Evolutionary conservation across 1,140 invertebrate species (phyloP), one percentile per base, ranked within the genome.

Genomic region (Drosophila suzukii): DNA sequence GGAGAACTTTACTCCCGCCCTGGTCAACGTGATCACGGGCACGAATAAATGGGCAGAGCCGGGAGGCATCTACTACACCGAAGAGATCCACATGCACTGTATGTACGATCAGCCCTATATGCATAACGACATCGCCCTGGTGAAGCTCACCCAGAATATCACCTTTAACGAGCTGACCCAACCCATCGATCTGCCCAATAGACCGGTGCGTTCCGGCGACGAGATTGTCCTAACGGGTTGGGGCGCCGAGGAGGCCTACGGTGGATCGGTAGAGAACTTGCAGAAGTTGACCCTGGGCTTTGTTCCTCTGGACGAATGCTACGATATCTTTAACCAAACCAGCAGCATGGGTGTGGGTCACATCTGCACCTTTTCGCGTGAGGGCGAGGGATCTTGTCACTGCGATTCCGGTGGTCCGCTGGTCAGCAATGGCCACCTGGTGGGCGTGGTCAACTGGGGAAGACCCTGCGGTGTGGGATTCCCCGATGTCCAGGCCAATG

Each of bases 291-390:
- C 61, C 10, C 8, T 92, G 49, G 76, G 53, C 8, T 70, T 73
- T 6, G 78, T 92, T 6, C 30, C 43, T 0, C 41, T 74, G 6
- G 57, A 68, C 0, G 65, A 89, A n/a, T 92, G 92, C 49, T 60
- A 66, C 11, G 50, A 55, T 0, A 74, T 71, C 27, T 81, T 90
- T 20, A 75, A 86, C 17, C 53, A 85, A 7, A 78, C 84, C 20
- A 68, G 34, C 38, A 67, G 51, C 44, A 46, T 89, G 60, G 90
- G 78, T 0, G 56, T 78, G 12, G 83, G 90, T 3, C 94, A 95
- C 76, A 93, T 95, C 44, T 95, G 95, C 71, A 94, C 94, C 0
- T 91, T 94, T 12, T 94, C 94, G 3, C 93, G 92, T 71, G 55
- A 58, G 15, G 94, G 94, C 11, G 92, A 94, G 89, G 94, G 94